Percentiles rank a stretch among this genome's conserved stretches.
These are phyloP conservation scores for Aleiodes alternator DNA, from an alignment of 2,888 invertebrate genomes.

Conservation along the genomic window DNA sequence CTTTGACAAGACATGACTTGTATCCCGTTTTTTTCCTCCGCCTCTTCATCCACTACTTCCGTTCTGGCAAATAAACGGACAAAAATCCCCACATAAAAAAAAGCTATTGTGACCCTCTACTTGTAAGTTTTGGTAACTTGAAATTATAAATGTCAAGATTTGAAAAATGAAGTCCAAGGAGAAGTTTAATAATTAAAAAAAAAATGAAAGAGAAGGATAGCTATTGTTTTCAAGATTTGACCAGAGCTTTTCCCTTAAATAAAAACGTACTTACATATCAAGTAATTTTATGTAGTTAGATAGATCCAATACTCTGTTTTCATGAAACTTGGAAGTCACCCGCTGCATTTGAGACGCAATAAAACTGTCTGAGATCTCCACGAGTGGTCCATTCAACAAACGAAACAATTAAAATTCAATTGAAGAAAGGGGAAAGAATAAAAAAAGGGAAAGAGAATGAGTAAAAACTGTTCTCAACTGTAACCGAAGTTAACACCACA, in stretches of 20 bases:
- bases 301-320: no score
- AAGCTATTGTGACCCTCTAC: no score
- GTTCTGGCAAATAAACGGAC: no score
- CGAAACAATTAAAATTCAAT: neutral
- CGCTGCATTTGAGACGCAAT: no score
- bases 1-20: slow-evolving; percentile 2
- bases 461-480: neutral
- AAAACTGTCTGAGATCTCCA: no score
- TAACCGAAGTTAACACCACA: slow-evolving; percentile 3
- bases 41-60: neutral
- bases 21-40: neutral
- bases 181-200: neutral
- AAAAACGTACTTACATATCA: no score
- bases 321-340: no score
- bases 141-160: neutral
- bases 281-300: no score
- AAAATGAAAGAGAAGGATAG: no score
- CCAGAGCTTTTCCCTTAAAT: no score
- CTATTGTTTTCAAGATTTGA: no score
- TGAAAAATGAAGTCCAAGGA: neutral
- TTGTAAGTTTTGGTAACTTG: neutral
- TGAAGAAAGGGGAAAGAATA: neutral
- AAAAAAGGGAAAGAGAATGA: neutral
- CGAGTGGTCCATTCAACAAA: neutral
- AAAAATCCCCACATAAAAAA: no score